Base-by-base conservation (phyloP, 2,113 vertebrate genomes). In the Caracal caracal region DNA sequence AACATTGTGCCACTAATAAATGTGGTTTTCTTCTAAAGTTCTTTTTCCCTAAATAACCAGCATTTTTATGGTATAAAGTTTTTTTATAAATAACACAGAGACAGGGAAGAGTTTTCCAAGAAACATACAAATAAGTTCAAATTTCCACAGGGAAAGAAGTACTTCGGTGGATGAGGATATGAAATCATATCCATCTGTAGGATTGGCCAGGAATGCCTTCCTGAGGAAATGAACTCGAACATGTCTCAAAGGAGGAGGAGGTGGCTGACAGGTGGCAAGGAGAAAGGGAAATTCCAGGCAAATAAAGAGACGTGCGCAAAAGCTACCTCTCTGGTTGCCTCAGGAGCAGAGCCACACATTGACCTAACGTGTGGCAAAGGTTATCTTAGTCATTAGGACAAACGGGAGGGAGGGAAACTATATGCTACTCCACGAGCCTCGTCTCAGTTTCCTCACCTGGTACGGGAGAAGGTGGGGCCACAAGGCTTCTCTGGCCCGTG, bases 191-290 rank as follows among this genome's bases (percentile, higher is more conserved):
- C 80, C 76, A 96, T 26, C 59, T 95, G 26, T 51, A 33, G 24
- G 51, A 71, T 81, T 16, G 86, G 81, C 53, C 9, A 3, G 65
- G 59, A 43, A 53, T 81, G 71, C 26, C 49, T 92, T 94, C 75
- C 59, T 91, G n/a, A 90, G 87, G 70, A 96, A 95, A 90, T 15
- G 51, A 96, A 80, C 59, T 49, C 33, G 49, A 92, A 68, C 33
- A 12, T 43, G 9, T 85, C 92, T 92, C 93, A 59, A 43, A 94
- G 70, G 19, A 53, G 22, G 33, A 66, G 24, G 87, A 66, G 47
- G 35, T 40, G 40, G 30, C 40, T 19, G 56, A 81, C 63, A 88
- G 49, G 65, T 26, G 51, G 28, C 2, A 5, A 20, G 51, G 59
- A 86, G 84, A 65, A 70, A 63, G 5, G 56, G 75, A 65, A 81